Evolutionary conservation across 2,113 vertebrate species (phyloP).

Genomic region (Ailuropoda melanoleuca): DNA sequence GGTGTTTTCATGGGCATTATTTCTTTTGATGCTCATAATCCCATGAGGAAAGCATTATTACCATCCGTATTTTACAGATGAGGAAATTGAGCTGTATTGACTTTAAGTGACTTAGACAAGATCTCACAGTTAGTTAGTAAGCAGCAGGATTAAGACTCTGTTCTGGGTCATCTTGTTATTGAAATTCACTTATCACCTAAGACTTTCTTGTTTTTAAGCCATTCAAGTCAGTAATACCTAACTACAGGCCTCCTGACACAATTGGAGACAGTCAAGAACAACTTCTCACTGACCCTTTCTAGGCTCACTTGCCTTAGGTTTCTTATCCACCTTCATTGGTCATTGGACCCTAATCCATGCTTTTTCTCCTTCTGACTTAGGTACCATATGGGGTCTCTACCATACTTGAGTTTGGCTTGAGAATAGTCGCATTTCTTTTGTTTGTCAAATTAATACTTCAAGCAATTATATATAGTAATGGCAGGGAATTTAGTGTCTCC

Average conservation of each 20-base stretch:
- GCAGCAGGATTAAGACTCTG: neutral
- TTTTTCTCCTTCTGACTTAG: neutral
- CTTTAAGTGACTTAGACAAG: neutral
- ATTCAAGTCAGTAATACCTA: neutral
- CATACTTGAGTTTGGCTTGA: neutral
- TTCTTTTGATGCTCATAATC: neutral
- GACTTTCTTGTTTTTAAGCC: neutral
- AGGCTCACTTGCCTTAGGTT: neutral
- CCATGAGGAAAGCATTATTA: neutral
- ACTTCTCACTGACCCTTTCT: neutral
- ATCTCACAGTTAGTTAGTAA: neutral
- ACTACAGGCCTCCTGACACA: neutral
- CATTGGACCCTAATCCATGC: neutral
- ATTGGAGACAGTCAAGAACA: neutral
- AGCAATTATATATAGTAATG: neutral
- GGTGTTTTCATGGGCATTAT: neutral
- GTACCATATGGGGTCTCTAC: neutral
- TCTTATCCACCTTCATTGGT: neutral
- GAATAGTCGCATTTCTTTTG: neutral
- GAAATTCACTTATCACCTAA: neutral
- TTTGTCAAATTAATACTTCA: slow-evolving; percentile 15
- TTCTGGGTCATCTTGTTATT: neutral
- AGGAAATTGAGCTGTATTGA: neutral
- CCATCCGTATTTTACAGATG: neutral
- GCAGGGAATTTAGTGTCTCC: neutral